Evolutionary conservation across 1,140 invertebrate genomes (phyloP), one percentile per base, ranked within the genome.

Genomic region (Drosophila obscura): DNA sequence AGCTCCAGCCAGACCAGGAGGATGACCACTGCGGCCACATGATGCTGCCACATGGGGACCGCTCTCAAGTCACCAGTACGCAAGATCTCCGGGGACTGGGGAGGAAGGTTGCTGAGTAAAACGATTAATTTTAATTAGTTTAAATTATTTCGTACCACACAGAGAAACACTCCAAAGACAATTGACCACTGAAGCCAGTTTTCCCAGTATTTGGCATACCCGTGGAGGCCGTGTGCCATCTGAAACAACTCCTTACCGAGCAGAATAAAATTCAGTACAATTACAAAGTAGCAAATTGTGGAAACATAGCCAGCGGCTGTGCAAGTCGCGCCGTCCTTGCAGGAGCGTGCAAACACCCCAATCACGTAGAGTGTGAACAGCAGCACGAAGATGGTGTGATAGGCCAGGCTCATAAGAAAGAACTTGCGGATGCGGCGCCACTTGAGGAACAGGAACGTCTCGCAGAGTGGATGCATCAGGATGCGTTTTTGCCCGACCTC

Each of bases 401-500:
- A 97, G 24, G 96, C 92, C 15, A 97, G 92, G 77, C 96, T 96
- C 59, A 96, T 93, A 0, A 97, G 92, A 77, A 97, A 97, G 90
- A 97, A 97, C 90, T 96, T 96, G 43, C 96, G 93, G 52, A 97
- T 96, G 76, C 94, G 93, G 19, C 95, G 92, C 96, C 96, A 97
- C 93, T 97, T 97, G 4, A 97, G 91, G 66, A 96, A 95, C 0
- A 97, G 91, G 80, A 97, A 97, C 8, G 96, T 96, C 84, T 96
- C 96, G 64, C 95, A 96, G 0, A 97, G 93, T 1, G 96, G 96
- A 92, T 97, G 96, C 90, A 96, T 95, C 1, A 97, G 91, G 19
- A 97, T 92, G 31, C 96, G 94, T 73, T 95, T 94, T 62, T 95
- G 94, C 3, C 96, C 96, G 1, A 96, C 95, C 91, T 96, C 95